Percentiles rank a stretch among this genome's conserved stretches.
Conservation (phyloP, 2,113 vertebrate genomes). For the Orthonyx spaldingii region DNA sequence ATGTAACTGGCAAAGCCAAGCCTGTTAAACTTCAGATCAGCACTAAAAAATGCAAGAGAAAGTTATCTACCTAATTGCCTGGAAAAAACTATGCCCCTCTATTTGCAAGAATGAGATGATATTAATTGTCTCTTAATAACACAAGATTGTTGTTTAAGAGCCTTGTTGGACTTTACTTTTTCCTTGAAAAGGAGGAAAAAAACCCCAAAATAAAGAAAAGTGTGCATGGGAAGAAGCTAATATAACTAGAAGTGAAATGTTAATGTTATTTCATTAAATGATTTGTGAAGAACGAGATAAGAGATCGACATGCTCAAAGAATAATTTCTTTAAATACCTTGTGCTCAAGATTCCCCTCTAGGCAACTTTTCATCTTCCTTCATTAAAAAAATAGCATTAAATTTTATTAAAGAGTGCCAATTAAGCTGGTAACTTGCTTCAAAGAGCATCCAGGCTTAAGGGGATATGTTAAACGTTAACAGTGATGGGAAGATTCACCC, state of each 20-base stretch:
- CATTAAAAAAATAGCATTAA: conserved; percentile 65
- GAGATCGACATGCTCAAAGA: conserved; percentile 63
- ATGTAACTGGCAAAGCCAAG: neutral
- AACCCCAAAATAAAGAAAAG: neutral
- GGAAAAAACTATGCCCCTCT: neutral
- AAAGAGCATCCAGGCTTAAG: conserved; percentile 62
- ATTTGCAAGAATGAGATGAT: conserved; percentile 43
- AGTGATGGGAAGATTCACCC: conserved; percentile 22
- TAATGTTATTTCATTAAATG: conserved; percentile 71
- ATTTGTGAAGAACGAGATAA: conserved; percentile 65
- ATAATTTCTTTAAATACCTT: conserved; percentile 74
- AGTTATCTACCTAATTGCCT: conserved; percentile 42
- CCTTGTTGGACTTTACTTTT: conserved; percentile 23
- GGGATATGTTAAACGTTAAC: conserved; percentile 42
- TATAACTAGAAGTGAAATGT: conserved; percentile 59
- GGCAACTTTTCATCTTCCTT: conserved; percentile 70
- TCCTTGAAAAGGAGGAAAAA: neutral
- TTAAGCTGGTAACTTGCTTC: conserved; percentile 66
- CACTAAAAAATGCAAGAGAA: conserved; percentile 22
- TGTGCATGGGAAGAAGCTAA: neutral
- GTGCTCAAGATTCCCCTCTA: conserved; percentile 53
- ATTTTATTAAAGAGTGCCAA: conserved; percentile 69
- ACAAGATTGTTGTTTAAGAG: neutral
- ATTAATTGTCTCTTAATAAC: conserved; percentile 20
- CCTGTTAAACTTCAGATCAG: conserved; percentile 33